These are phyloP conservation scores for Bucco capensis DNA, from an alignment of 2,113 vertebrate genomes.

Conservation along the genomic window DNA sequence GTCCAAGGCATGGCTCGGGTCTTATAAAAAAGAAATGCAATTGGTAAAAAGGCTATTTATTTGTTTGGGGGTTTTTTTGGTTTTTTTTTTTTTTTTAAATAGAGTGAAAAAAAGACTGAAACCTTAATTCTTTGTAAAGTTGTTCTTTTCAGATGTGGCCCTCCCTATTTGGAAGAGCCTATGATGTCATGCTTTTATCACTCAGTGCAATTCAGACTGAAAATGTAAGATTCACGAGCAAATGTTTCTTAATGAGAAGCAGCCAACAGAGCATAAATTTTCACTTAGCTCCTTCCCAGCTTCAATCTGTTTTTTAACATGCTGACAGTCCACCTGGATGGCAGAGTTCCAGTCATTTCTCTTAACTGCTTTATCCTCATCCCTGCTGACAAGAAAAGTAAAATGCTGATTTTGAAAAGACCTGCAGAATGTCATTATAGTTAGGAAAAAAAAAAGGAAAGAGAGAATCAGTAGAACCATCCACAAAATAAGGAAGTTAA, in stretches of 20 bases:
- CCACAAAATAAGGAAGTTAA: not conserved
- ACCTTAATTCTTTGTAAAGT: not conserved
- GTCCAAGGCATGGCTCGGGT: not conserved
- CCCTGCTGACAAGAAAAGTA: conserved; percentile 33
- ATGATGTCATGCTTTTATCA: not conserved
- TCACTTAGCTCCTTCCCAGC: not conserved
- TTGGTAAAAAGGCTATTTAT: not conserved
- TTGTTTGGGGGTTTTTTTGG: no score
- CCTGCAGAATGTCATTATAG: conserved; percentile 23
- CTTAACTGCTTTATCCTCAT: conserved; percentile 10
- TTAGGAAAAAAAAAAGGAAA: not conserved
- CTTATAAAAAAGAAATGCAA: not conserved
- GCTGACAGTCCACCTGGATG: conserved; percentile 25
- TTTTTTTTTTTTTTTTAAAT: no score
- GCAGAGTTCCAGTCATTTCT: not conserved
- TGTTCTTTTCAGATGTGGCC: not conserved
- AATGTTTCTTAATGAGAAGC: conserved; percentile 1
- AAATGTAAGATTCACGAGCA: not conserved
- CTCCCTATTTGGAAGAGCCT: not conserved
- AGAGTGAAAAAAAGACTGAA: not conserved
- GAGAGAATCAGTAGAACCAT: not conserved
- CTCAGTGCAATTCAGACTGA: not conserved
- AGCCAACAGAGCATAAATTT: conserved; percentile 28
- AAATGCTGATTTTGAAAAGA: conserved; percentile 52
- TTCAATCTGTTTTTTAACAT: not conserved